Evolutionary conservation across 2,888 invertebrate genomes (phyloP).

Genomic region (Drosophila kuntzei): DNA sequence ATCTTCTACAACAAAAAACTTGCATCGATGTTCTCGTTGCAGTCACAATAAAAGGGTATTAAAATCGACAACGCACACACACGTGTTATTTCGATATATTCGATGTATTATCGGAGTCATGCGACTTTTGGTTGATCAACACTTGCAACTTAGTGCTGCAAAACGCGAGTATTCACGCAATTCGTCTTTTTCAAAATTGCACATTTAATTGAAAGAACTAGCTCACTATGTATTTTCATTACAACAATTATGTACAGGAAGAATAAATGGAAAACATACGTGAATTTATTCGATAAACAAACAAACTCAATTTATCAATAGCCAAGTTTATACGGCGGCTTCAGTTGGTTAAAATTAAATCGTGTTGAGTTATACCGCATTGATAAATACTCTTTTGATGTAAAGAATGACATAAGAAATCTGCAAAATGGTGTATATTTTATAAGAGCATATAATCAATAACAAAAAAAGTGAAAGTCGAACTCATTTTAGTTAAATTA

Average conservation of each 20-base stretch:
- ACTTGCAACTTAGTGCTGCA: conserved; percentile 28
- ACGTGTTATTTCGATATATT: conserved; percentile 56
- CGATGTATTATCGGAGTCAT: conserved; percentile 23
- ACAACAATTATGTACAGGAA: background rate
- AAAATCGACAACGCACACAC: conserved; percentile 48
- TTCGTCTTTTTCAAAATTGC: background rate
- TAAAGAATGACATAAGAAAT: too few relatives aligned
- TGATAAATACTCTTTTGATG: too few relatives aligned
- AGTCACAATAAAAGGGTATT: conserved; percentile 30
- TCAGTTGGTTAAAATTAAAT: too few relatives aligned
- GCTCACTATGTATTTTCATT: background rate
- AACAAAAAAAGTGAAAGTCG: too few relatives aligned
- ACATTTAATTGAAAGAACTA: background rate
- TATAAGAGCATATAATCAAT: too few relatives aligned
- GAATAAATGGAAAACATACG: background rate
- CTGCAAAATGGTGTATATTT: too few relatives aligned
- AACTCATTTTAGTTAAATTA: background rate
- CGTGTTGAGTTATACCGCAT: too few relatives aligned
- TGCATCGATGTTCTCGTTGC: conserved; percentile 31
- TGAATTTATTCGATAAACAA: too few relatives aligned
- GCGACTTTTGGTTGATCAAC: conserved; percentile 25
- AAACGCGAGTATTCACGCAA: background rate
- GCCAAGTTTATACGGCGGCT: too few relatives aligned
- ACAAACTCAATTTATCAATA: too few relatives aligned
- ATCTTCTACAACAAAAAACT: conserved; percentile 17